Evolutionary conservation across 2,113 vertebrate species (phyloP).

Genomic region (Cyanoliseus patagonus): DNA sequence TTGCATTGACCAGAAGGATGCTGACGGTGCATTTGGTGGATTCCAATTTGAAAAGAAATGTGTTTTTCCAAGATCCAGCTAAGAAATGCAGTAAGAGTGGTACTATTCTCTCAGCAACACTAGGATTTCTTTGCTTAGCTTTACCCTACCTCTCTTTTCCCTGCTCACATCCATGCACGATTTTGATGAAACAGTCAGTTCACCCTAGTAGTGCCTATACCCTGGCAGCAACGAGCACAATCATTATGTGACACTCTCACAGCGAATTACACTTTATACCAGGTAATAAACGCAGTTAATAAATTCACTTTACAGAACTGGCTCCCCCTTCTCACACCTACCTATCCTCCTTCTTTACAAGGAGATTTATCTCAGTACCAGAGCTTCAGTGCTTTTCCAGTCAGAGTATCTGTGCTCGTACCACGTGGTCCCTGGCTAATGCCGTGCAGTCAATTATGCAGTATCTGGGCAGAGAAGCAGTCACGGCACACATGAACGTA

Average conservation of each 20-base stretch:
- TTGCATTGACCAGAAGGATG: not conserved
- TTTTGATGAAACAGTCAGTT: not conserved
- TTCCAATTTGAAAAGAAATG: not conserved
- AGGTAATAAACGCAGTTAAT: not conserved
- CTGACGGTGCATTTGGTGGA: not conserved
- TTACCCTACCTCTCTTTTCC: not conserved
- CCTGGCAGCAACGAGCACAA: not conserved
- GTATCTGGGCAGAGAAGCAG: slow-evolving; percentile 71
- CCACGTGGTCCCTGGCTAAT: slow-evolving; percentile 48
- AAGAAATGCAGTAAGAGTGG: not conserved
- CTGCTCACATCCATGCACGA: not conserved
- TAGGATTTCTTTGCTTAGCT: not conserved
- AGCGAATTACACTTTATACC: not conserved
- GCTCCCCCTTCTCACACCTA: not conserved
- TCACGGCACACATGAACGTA: not conserved
- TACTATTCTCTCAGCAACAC: not conserved
- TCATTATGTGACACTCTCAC: not conserved
- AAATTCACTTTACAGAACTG: not conserved
- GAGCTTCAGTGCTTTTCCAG: not conserved
- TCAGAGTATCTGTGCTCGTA: not conserved
- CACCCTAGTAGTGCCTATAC: not conserved
- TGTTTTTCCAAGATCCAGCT: not conserved
- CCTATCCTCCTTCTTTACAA: not conserved
- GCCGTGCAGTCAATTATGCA: slow-evolving; percentile 58
- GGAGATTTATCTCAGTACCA: not conserved